phyloP scores from a whole-genome alignment of 2,113 vertebrate genomes.

The Numenius arquata region DNA sequence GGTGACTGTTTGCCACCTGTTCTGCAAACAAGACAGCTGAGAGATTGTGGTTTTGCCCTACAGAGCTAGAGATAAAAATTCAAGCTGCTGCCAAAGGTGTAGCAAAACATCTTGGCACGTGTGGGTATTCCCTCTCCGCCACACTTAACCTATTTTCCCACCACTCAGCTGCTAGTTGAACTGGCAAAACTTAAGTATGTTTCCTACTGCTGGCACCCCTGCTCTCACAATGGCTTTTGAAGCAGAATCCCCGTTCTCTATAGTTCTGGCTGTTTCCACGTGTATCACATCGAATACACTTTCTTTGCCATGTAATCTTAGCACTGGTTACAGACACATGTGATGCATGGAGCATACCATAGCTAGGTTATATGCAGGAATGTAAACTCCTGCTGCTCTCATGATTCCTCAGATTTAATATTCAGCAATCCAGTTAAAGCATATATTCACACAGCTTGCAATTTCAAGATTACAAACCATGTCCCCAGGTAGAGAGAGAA shows the following conservation, averaged over 20 bases:
- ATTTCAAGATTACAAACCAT: not conserved
- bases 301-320: not conserved
- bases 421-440: not conserved
- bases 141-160: not conserved
- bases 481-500: not conserved
- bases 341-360: not conserved
- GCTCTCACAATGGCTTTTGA: not conserved
- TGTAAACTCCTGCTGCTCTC: not conserved
- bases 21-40: not conserved
- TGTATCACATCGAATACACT: not conserved
- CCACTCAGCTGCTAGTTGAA: not conserved
- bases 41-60: not conserved
- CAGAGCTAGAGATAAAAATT: not conserved
- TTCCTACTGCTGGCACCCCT: not conserved
- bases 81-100: not conserved
- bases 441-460: not conserved
- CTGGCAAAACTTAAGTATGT: not conserved
- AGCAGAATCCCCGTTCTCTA: not conserved
- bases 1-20: not conserved
- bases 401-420: not conserved
- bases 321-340: fast-evolving
- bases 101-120: not conserved
- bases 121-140: not conserved
- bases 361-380: not conserved
- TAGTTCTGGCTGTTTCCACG: not conserved